Evolutionary conservation across 2,113 vertebrate genomes (phyloP).

Genomic region (Salvelinus alpinus): DNA sequence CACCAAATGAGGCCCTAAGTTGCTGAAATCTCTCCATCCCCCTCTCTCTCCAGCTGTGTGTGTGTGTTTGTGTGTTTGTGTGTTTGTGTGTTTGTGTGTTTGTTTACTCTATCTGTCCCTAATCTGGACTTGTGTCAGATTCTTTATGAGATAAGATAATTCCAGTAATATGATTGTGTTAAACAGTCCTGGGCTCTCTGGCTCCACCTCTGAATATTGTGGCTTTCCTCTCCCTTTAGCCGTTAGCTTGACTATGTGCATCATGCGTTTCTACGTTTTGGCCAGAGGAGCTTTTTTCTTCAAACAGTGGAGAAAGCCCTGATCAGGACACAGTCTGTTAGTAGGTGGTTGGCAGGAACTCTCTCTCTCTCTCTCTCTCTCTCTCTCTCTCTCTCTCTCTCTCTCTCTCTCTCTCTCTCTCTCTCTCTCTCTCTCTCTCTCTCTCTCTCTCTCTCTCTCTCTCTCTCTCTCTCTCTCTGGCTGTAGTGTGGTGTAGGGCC

Average conservation of each 20-base stretch:
- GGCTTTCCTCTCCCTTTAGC: background rate
- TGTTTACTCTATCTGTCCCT: conserved; percentile 21
- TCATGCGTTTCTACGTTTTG: conserved; percentile 46
- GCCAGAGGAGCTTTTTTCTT: conserved; percentile 18
- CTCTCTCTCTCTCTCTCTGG: background rate
- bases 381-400: background rate
- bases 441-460: background rate
- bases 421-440: background rate
- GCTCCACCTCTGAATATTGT: background rate
- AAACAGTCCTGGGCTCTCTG: conserved; percentile 28
- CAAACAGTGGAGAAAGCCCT: too few species aligned
- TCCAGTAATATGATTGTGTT: conserved; percentile 31
- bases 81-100: conserved; percentile 4
- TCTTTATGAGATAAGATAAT: conserved; percentile 39
- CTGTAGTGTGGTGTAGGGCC: background rate
- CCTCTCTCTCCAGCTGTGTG: background rate
- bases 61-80: conserved; percentile 13
- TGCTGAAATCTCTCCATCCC: conserved; percentile 7
- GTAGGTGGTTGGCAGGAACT: conserved; percentile 10
- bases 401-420: background rate
- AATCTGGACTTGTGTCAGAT: conserved; percentile 3
- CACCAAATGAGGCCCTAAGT: conserved; percentile 60
- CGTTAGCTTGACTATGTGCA: background rate
- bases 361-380: background rate
- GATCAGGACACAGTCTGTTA: background rate